Conservation (phyloP, 2,113 vertebrate species). For the Sylvicapra grimmia region DNA sequence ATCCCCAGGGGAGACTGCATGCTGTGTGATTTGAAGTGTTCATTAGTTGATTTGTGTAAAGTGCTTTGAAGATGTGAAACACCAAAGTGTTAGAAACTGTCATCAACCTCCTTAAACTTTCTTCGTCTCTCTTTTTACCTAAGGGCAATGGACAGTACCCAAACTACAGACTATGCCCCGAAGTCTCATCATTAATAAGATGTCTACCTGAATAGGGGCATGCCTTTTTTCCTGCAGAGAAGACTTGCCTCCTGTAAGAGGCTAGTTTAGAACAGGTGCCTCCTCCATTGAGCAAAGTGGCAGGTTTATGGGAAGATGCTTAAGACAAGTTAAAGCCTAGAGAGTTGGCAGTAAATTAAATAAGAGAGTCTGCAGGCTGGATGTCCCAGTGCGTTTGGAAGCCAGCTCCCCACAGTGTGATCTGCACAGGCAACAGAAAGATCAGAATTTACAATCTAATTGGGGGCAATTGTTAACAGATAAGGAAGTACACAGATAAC, state of each 20-base stretch:
- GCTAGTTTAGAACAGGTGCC: background rate
- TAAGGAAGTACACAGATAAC: background rate
- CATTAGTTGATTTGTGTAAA: conserved; percentile 58
- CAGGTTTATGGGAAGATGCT: background rate
- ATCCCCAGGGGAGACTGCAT: background rate
- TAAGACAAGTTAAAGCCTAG: background rate
- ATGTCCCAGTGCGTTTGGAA: background rate
- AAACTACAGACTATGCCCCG: background rate
- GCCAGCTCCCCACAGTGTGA: background rate
- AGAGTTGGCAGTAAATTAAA: background rate
- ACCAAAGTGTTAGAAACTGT: background rate
- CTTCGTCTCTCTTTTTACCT: conserved; percentile 39
- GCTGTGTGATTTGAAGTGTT: conserved; percentile 37
- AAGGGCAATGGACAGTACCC: background rate
- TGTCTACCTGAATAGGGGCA: background rate
- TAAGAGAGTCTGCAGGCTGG: background rate
- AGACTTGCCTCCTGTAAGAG: background rate
- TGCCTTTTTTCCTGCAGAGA: background rate
- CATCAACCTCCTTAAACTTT: conserved; percentile 6
- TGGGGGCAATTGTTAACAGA: background rate
- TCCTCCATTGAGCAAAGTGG: background rate
- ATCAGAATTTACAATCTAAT: background rate
- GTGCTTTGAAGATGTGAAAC: conserved; percentile 42
- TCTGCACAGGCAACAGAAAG: background rate
- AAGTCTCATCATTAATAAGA: background rate